These are phyloP conservation scores for Microtus montanus DNA, from an alignment of 2,113 vertebrate species.

Conservation along the genomic window DNA sequence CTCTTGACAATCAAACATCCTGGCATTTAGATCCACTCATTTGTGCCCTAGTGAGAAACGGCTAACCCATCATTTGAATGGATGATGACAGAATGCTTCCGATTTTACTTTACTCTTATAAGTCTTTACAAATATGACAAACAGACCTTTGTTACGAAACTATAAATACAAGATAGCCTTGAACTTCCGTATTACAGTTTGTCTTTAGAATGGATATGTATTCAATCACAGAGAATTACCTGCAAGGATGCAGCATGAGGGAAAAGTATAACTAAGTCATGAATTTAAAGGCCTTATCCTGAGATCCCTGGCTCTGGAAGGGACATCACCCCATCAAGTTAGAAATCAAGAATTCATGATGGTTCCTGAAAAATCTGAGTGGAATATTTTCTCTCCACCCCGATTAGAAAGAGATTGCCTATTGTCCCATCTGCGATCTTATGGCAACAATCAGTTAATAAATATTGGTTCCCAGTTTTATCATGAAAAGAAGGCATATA, in stretches of 20 bases:
- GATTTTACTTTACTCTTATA: not conserved
- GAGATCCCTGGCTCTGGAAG: not conserved
- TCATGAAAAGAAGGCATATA: not conserved
- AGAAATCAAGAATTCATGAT: not conserved
- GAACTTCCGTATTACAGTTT: not conserved
- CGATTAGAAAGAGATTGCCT: not conserved
- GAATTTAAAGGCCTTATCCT: not conserved
- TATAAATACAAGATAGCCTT: not conserved
- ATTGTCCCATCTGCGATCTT: not conserved
- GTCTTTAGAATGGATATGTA: not conserved
- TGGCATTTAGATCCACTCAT: not conserved
- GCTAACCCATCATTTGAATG: not conserved
- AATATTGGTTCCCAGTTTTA: constrained; percentile 6
- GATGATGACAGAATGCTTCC: not conserved
- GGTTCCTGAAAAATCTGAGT: not conserved
- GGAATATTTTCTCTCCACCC: not conserved
- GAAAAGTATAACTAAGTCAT: not conserved
- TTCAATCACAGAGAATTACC: not conserved
- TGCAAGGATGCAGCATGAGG: not conserved
- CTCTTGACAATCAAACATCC: not conserved
- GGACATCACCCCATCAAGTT: fast-evolving
- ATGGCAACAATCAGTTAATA: constrained; percentile 14
- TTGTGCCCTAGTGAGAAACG: not conserved
- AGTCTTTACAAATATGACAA: not conserved
- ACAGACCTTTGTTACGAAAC: not conserved